Evolutionary conservation across 2,113 vertebrate genomes (phyloP).

Genomic region (Daubentonia madagascariensis): DNA sequence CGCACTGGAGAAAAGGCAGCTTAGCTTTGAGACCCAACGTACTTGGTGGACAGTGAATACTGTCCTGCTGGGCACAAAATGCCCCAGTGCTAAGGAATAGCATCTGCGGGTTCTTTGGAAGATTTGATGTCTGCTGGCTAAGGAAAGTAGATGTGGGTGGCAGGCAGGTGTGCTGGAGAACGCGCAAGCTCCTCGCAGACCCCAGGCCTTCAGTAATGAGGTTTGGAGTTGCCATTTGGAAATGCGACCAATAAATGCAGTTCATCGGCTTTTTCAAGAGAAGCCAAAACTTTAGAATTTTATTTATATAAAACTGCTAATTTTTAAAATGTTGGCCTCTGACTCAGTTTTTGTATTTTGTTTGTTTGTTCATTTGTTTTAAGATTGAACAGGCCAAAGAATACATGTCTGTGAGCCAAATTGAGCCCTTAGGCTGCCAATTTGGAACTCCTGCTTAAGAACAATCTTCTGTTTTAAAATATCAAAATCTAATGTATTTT

Average conservation of each 20-base stretch:
- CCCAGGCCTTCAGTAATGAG: background rate
- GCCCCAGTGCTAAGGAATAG: background rate
- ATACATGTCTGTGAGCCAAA: background rate
- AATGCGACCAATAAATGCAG: background rate
- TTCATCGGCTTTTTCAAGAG: background rate
- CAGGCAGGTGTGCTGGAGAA: background rate
- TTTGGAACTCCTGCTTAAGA: background rate
- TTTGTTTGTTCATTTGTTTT: background rate
- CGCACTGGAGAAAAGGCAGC: background rate
- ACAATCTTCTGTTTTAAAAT: background rate
- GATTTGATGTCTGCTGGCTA: background rate
- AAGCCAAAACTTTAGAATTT: background rate
- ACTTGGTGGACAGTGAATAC: background rate
- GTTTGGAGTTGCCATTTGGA: background rate
- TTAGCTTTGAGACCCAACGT: background rate
- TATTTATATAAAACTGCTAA: background rate
- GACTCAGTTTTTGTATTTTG: background rate
- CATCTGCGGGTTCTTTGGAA: fast-evolving
- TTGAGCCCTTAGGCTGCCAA: background rate
- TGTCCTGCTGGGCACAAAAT: background rate
- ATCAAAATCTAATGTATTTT: background rate
- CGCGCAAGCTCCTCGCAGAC: background rate
- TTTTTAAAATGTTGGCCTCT: background rate
- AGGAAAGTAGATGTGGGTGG: background rate
- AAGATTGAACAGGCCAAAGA: background rate